A percentile compares a stretch with the other conserved stretches of the same genome.
Conservation (phyloP, 2,113 vertebrate species). For the Blennius ocellaris region DNA sequence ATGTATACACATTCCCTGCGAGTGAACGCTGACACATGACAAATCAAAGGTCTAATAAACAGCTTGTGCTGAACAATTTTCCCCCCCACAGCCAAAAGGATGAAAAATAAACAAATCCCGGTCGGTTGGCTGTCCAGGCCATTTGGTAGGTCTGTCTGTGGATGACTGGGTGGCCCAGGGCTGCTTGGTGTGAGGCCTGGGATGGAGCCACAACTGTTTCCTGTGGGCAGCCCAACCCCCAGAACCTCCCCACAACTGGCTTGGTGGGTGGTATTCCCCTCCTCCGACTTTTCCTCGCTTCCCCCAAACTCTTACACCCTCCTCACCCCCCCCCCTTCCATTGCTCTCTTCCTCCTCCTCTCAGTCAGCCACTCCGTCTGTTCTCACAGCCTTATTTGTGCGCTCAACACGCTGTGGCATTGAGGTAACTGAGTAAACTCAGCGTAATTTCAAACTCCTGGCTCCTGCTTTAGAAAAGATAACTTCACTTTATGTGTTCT, state of each 20-base stretch:
- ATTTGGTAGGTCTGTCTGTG: slow-evolving; percentile 80
- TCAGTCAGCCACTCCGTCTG: slow-evolving; percentile 40
- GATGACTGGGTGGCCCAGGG: slow-evolving; percentile 84
- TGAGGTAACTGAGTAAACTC: slow-evolving; percentile 3
- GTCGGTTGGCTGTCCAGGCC: slow-evolving; percentile 70
- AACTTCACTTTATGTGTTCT: background rate
- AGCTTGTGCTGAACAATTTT: slow-evolving; percentile 77
- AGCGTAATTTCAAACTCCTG: slow-evolving; percentile 1
- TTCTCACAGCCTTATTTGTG: slow-evolving; percentile 47
- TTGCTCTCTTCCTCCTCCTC: slow-evolving; percentile 19
- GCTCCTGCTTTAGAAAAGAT: background rate
- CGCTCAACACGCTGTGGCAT: slow-evolving; percentile 43
- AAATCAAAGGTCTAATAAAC: slow-evolving; percentile 86
- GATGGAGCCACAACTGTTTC: slow-evolving; percentile 84
- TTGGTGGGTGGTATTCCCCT: slow-evolving; percentile 84
- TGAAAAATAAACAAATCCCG: slow-evolving; percentile 86
- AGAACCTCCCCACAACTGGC: slow-evolving; percentile 78
- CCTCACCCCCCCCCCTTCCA: slow-evolving; percentile 24
- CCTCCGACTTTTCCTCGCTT: slow-evolving; percentile 48
- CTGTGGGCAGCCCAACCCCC: slow-evolving; percentile 81
- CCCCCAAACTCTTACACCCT: slow-evolving; percentile 60
- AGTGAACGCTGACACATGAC: slow-evolving; percentile 80
- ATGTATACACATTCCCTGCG: slow-evolving; percentile 76
- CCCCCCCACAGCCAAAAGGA: slow-evolving; percentile 75
- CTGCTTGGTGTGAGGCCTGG: slow-evolving; percentile 85